These are phyloP conservation scores for Drosophila repleta DNA, from an alignment of 1,140 invertebrate genomes.

Conservation along the genomic window DNA sequence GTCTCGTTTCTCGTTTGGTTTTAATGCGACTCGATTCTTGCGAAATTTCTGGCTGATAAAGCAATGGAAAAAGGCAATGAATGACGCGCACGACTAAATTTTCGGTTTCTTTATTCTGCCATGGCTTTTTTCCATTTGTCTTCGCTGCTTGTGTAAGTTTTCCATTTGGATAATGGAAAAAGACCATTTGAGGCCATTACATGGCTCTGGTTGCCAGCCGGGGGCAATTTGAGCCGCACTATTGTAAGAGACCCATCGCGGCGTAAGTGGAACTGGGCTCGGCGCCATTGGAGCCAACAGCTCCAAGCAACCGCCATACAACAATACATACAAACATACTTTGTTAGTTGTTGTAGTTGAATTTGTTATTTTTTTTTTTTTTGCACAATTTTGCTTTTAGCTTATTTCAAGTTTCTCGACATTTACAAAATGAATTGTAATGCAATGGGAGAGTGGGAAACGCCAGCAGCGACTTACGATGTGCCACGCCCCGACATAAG, in stretches of 20 bases:
- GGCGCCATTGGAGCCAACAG: slow-evolving; percentile 54
- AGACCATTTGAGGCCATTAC: slow-evolving; percentile 82
- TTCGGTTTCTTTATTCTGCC: slow-evolving; percentile 63
- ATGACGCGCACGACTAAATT: slow-evolving; percentile 78
- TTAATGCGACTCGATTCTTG: slow-evolving; percentile 68
- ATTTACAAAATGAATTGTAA: slow-evolving; percentile 83
- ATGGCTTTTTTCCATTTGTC: slow-evolving; percentile 56
- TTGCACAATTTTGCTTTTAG: slow-evolving; percentile 38
- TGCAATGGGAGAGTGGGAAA: slow-evolving; percentile 63
- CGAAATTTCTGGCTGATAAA: slow-evolving; percentile 76
- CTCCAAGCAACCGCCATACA: neutral
- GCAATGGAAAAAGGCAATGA: slow-evolving; percentile 67
- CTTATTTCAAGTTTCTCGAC: slow-evolving; percentile 56
- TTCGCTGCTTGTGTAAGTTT: slow-evolving; percentile 78
- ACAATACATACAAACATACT: slow-evolving; percentile 26
- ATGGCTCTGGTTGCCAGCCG: slow-evolving; percentile 47
- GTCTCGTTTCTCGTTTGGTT: slow-evolving; percentile 49
- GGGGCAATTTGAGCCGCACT: slow-evolving; percentile 73
- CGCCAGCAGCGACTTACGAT: slow-evolving; percentile 27
- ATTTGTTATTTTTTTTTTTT: too few species aligned
- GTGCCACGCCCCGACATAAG: slow-evolving; percentile 21
- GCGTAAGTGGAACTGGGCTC: slow-evolving; percentile 64
- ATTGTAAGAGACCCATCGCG: slow-evolving; percentile 61
- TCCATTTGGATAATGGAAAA: slow-evolving; percentile 84
- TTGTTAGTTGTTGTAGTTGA: slow-evolving; percentile 13